A percentile compares a stretch with the other conserved stretches of the same genome.
These are phyloP conservation scores for Emmelina monodactyla DNA, from an alignment of 2,888 invertebrate species.

Conservation along the genomic window DNA sequence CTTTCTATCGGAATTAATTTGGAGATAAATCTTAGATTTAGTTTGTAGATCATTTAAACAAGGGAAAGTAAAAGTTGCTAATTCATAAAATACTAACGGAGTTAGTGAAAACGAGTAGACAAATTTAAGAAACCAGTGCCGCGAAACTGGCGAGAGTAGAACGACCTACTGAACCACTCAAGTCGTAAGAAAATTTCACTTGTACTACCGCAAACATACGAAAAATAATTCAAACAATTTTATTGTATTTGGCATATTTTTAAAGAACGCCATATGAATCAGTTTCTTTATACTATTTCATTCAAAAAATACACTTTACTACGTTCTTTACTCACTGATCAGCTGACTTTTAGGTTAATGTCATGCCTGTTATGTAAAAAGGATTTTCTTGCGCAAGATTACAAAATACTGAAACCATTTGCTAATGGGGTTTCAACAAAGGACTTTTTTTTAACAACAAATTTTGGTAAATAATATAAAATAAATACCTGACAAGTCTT, in stretches of 20 bases:
- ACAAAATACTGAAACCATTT: not conserved
- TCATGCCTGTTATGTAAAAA: conserved; percentile 42
- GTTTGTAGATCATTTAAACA: no score
- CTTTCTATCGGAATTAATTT: no score
- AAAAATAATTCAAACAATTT: no score
- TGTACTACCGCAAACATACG: conserved; percentile 20
- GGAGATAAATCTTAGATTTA: no score
- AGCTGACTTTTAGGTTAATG: conserved; percentile 37
- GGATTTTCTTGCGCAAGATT: conserved; percentile 13
- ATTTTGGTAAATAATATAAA: conserved; percentile 7
- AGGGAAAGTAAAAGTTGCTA: conserved; percentile 51
- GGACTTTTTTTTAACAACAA: not conserved
- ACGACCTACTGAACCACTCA: conserved; percentile 44
- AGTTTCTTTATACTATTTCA: no score
- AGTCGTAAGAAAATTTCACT: conserved; percentile 49
- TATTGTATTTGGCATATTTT: no score
- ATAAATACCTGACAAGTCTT: conserved; percentile 57
- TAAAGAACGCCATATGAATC: no score
- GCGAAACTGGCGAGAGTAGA: conserved; percentile 35
- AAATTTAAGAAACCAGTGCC: conserved; percentile 50
- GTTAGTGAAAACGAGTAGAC: conserved; percentile 51
- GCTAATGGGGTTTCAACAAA: no score
- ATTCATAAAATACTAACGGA: conserved; percentile 25
- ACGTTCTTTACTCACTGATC: conserved; percentile 16
- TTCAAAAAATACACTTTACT: no score